Percentiles rank a stretch among this genome's conserved stretches.
Evolutionary conservation across 92 coral and sea anemone genomes (phyloP).

Genomic region (Isaurus tuberculatus): DNA sequence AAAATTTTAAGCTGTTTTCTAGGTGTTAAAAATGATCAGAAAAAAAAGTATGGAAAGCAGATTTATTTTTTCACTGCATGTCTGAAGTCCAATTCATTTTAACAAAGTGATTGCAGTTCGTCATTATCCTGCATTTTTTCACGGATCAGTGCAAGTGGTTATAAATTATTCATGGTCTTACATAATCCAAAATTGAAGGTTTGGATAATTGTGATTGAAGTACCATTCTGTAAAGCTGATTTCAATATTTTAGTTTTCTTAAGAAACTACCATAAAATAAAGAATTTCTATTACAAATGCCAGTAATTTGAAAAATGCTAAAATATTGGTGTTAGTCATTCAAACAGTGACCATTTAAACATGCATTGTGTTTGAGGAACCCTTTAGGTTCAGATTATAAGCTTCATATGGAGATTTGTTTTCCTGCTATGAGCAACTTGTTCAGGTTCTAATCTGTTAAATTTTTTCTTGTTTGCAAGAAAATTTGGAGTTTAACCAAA

Average conservation of each 20-base stretch:
- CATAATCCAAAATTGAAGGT: neutral
- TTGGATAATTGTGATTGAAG: too few relatives aligned
- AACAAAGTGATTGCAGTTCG: neutral
- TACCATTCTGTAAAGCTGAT: neutral
- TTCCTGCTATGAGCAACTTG: too few relatives aligned
- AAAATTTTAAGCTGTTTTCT: neutral
- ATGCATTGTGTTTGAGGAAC: too few relatives aligned
- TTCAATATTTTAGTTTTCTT: neutral
- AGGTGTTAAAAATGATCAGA: neutral
- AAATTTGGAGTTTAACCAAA: neutral
- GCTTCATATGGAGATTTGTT: too few relatives aligned
- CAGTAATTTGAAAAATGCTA: too few relatives aligned
- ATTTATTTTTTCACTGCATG: neutral
- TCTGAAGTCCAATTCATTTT: slow-evolving; percentile 1
- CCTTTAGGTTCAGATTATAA: too few relatives aligned
- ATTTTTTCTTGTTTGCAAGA: too few relatives aligned
- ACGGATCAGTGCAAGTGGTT: slow-evolving; percentile 14
- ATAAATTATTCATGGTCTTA: slow-evolving; percentile 34
- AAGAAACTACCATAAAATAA: neutral
- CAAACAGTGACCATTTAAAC: too few relatives aligned
- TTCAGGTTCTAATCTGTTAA: too few relatives aligned
- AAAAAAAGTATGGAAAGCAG: neutral
- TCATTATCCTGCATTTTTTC: neutral
- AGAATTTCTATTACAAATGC: too few relatives aligned
- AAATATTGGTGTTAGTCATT: too few relatives aligned